Base-by-base conservation (phyloP, 2,888 invertebrate species). In the Drosophila anomalipes region DNA sequence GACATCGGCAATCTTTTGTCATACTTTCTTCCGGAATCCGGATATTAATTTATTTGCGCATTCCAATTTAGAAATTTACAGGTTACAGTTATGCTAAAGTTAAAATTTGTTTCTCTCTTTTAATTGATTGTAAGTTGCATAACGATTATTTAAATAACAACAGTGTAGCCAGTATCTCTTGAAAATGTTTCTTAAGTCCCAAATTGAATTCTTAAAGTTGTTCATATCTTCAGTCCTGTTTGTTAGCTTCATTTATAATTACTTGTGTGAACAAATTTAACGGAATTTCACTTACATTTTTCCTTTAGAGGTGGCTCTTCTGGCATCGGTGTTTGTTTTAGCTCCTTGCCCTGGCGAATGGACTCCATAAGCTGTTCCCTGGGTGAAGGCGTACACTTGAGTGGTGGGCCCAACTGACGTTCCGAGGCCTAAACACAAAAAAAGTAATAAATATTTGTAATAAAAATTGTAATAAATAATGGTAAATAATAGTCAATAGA, bases 331-430 rank as follows among this genome's bases (percentile, higher is more conserved):
- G 93, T 92, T 44, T 96, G 96, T 91, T 96, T 95, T 60, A 97
- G 94, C 81, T 95, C 95, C 77, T 96, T 95, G 58, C 97, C 96
- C 80, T 96, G 94, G 90, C 97, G 96, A 86, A 98, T 98, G 73
- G 97, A 97, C 81, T 97, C 97, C 94, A 98, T 96, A 37, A 98
- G 95, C 86, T 96, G 95, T 93, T 98, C 98, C 76, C 97, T 95
- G 0, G 98, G 96, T 19, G 97, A 97, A 62, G 95, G 95, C 81
- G 95, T 95, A 79, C 95, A 95, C 69, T 95, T 95, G 39, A 96
- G 95, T 4, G 97, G 97, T 63, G 97, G 96, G 59, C 96, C 96
- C 87, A 98, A 93, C 92, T 97, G 96, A 69, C 98, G 95, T 91
- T 98, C 97, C 59, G 97, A 96, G 60, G 96, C 98, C 97, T 97